Conservation (phyloP, 1,140 invertebrate genomes). For the Papilio glaucus region DNA sequence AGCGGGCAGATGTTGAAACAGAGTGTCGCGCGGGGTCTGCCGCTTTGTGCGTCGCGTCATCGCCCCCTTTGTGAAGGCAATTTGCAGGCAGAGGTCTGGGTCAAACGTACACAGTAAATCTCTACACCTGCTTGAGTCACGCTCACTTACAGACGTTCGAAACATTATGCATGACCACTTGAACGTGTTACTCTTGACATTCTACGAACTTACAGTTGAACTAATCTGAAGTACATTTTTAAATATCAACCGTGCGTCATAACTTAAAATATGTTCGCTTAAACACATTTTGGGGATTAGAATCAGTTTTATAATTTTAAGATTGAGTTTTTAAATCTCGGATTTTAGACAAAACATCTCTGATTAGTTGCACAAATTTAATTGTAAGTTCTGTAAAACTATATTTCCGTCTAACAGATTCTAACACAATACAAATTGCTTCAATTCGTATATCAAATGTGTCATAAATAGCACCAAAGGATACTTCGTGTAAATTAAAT, state of each 20-base stretch:
- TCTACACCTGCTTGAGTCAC: conserved; percentile 45
- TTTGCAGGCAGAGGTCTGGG: conserved; percentile 59
- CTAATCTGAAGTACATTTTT: background rate
- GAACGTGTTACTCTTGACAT: background rate
- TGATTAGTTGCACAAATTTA: too few species aligned
- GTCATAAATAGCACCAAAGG: background rate
- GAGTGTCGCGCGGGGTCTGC: conserved; percentile 46
- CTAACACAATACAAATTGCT: background rate
- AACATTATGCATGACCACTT: background rate
- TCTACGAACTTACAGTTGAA: background rate
- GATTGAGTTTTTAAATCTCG: too few species aligned
- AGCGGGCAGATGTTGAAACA: conserved; percentile 24
- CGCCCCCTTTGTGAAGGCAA: conserved; percentile 62
- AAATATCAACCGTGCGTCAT: background rate
- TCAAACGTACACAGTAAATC: conserved; percentile 59
- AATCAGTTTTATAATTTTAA: too few species aligned
- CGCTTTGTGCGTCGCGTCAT: conserved; percentile 56
- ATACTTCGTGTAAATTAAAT: background rate
- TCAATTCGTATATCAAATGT: background rate
- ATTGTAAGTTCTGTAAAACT: too few species aligned
- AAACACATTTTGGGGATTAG: too few species aligned
- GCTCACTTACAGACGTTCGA: background rate
- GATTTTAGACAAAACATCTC: too few species aligned
- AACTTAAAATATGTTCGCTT: too few species aligned
- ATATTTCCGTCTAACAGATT: too few species aligned